These are phyloP conservation scores for Takifugu flavidus DNA, from an alignment of 2,113 vertebrate genomes.

Conservation along the genomic window DNA sequence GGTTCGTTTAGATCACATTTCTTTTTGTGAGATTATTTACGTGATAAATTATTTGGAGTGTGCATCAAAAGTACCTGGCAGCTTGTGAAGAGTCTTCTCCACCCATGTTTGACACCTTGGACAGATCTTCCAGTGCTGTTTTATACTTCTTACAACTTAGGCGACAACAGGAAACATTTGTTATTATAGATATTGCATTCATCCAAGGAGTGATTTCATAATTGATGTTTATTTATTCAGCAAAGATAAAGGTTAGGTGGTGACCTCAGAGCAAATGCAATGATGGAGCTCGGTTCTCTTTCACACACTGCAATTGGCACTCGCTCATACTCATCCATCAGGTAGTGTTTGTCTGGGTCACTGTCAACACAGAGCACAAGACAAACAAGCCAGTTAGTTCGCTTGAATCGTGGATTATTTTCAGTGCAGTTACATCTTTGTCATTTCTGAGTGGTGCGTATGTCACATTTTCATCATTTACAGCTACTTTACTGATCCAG, in stretches of 20 bases:
- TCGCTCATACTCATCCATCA: constrained; percentile 96
- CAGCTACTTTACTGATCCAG: background rate
- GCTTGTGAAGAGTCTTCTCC: constrained; percentile 79
- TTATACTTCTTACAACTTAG: constrained; percentile 95
- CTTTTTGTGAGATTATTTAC: too few species aligned
- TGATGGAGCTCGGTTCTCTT: constrained; percentile 96
- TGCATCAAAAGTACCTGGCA: constrained; percentile 67
- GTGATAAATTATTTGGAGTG: too few species aligned
- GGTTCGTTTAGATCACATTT: too few species aligned
- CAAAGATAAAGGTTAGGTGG: too few species aligned
- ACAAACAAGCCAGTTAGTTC: background rate
- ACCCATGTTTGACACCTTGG: constrained; percentile 77
- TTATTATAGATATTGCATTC: background rate
- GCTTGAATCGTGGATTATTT: too few species aligned
- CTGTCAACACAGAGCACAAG: constrained; percentile 62
- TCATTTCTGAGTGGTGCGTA: background rate
- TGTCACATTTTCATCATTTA: background rate
- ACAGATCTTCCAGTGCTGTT: constrained; percentile 90
- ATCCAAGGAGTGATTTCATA: too few species aligned
- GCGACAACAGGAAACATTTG: background rate
- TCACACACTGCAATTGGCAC: constrained; percentile 97
- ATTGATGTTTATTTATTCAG: background rate
- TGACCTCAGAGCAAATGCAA: constrained; percentile 98
- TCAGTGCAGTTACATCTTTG: background rate
- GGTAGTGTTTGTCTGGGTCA: constrained; percentile 96